phyloP scores from a whole-genome alignment of 2,113 vertebrate species.

The Meleagris gallopavo region DNA sequence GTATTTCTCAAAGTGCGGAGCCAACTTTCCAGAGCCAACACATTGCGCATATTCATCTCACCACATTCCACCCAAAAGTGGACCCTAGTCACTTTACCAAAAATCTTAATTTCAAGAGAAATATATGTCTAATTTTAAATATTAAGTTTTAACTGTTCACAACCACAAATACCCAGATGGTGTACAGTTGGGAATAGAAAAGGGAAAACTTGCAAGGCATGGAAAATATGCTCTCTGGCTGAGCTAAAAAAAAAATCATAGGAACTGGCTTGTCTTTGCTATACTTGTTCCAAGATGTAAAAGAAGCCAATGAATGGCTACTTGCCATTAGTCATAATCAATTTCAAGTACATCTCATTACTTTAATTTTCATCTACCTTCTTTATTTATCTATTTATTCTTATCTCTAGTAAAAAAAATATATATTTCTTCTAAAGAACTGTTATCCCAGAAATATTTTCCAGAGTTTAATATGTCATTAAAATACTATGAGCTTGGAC shows the following conservation, averaged over 20 bases:
- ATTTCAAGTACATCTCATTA: not conserved
- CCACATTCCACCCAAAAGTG: not conserved
- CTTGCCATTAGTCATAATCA: conserved; percentile 30
- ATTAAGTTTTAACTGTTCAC: conserved; percentile 54
- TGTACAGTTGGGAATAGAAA: not conserved
- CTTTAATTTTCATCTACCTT: not conserved
- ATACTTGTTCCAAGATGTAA: conserved; percentile 35
- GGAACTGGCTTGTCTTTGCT: conserved; percentile 37
- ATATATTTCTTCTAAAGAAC: not conserved
- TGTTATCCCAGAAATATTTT: not conserved
- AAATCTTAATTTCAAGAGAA: conserved; percentile 52
- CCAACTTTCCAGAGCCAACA: not conserved
- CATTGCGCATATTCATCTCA: not conserved
- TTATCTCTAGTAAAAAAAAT: not conserved
- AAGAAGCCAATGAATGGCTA: not conserved
- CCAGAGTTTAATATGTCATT: not conserved
- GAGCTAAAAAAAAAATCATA: conserved; percentile 43
- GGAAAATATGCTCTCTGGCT: conserved; percentile 33
- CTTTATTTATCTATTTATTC: not conserved
- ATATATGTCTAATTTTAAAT: conserved; percentile 31
- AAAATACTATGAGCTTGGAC: not conserved
- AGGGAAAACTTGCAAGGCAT: not conserved
- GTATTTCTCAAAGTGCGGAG: not conserved
- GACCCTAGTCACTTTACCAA: conserved; percentile 18
- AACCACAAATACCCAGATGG: conserved; percentile 51